Evolutionary conservation across 2,888 invertebrate genomes (phyloP).

Genomic region (Ophion ventricosus): DNA sequence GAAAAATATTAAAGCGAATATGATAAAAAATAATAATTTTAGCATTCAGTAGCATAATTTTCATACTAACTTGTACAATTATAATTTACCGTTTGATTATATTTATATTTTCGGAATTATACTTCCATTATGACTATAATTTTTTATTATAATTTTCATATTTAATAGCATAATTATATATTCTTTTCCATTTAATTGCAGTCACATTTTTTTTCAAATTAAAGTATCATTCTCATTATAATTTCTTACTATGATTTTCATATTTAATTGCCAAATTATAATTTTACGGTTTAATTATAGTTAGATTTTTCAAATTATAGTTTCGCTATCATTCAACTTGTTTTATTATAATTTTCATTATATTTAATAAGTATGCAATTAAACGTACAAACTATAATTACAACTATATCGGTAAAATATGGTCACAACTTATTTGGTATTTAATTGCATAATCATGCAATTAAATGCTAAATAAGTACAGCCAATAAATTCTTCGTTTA

Average conservation of each 20-base stretch:
- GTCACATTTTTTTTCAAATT: not conserved
- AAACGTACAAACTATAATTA: not conserved
- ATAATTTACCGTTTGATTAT: not conserved
- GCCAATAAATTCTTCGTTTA: not conserved
- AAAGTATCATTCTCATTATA: not conserved
- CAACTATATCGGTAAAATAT: not conserved
- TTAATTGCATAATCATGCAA: not conserved
- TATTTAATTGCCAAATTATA: not conserved
- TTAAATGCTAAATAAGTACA: not conserved
- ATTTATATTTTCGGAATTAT: too few species aligned
- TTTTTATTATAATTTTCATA: not conserved
- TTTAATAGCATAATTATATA: not conserved
- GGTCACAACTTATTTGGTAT: not conserved
- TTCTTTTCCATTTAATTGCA: not conserved
- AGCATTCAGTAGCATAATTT: too few species aligned
- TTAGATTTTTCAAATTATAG: not conserved
- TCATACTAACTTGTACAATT: not conserved
- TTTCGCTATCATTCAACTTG: not conserved
- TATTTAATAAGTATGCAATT: too few species aligned
- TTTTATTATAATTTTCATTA: not conserved
- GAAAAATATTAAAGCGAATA: too few species aligned
- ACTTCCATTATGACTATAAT: too few species aligned
- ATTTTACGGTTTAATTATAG: not conserved
- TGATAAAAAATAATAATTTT: too few species aligned
- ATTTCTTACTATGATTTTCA: too few species aligned